phyloP scores from a whole-genome alignment of 2,888 invertebrate species.

The Pelosia muscerda region DNA sequence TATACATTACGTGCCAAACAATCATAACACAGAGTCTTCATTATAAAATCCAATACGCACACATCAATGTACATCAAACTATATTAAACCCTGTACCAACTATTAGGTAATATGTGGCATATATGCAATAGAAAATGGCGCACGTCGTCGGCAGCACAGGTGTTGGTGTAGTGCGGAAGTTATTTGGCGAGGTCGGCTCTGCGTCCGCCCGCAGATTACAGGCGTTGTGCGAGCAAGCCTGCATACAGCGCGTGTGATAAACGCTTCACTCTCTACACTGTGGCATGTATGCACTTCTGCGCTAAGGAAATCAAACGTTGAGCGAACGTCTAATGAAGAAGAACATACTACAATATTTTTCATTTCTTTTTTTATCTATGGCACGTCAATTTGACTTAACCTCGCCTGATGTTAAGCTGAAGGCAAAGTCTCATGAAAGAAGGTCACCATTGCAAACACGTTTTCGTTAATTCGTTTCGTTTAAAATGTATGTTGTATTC shows the following conservation, averaged over 20 bases:
- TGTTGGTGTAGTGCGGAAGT: constrained; percentile 65
- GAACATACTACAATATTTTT: too few species aligned
- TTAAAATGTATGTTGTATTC: too few species aligned
- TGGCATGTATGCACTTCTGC: not conserved
- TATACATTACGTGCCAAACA: not conserved
- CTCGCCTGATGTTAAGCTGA: too few species aligned
- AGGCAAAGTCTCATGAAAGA: too few species aligned
- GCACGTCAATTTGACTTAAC: too few species aligned
- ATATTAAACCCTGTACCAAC: constrained; percentile 10
- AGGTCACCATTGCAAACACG: too few species aligned
- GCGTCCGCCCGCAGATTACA: constrained; percentile 70
- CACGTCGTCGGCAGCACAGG: constrained; percentile 44
- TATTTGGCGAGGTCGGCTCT: constrained; percentile 67
- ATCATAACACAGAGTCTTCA: not conserved
- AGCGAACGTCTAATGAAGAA: not conserved
- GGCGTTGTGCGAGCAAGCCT: constrained; percentile 26
- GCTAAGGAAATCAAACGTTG: not conserved
- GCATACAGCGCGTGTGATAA: constrained; percentile 39
- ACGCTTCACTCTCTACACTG: constrained; percentile 27
- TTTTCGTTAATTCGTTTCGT: too few species aligned
- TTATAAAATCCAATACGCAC: not conserved
- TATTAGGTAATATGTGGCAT: not conserved
- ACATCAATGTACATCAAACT: constrained; percentile 12
- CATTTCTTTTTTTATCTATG: too few species aligned
- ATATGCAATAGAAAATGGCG: constrained; percentile 54